Percentiles rank a stretch among this genome's conserved stretches.
These are phyloP conservation scores for Tachysurus vachellii DNA, from an alignment of 2,113 vertebrate species.

Conservation along the genomic window DNA sequence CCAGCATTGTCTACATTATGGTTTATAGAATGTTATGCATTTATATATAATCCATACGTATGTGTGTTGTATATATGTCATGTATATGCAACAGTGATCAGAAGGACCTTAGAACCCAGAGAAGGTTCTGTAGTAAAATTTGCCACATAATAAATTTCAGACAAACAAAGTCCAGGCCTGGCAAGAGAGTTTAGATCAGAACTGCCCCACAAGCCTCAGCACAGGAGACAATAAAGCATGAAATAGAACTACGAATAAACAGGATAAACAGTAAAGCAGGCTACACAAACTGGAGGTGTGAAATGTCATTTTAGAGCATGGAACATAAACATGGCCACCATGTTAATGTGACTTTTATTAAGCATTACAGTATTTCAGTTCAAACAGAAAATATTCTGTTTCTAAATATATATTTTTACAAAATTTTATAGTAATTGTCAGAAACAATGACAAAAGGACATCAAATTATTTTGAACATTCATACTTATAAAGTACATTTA, in stretches of 20 bases:
- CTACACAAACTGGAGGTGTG: not conserved
- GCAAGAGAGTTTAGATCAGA: not conserved
- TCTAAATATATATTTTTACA: not conserved
- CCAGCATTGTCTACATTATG: not conserved
- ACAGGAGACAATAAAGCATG: not conserved
- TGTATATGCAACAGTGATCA: not conserved
- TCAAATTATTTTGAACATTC: not conserved
- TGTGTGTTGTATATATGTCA: not conserved
- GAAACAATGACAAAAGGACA: not conserved
- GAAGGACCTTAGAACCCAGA: not conserved
- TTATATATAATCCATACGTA: not conserved
- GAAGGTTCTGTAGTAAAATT: not conserved
- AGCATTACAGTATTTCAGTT: not conserved
- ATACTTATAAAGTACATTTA: not conserved
- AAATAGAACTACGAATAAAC: not conserved
- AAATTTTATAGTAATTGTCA: not conserved
- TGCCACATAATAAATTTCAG: too few relatives aligned
- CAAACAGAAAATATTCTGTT: not conserved
- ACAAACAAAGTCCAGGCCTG: not conserved
- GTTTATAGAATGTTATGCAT: not conserved
- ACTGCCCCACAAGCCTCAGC: not conserved
- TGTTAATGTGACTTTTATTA: not conserved
- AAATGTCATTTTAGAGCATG: not conserved
- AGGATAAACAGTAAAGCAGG: not conserved
- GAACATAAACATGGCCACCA: not conserved